Evolutionary conservation across 2,888 invertebrate species (phyloP).

Genomic region (Drosophila nigricruria): DNA sequence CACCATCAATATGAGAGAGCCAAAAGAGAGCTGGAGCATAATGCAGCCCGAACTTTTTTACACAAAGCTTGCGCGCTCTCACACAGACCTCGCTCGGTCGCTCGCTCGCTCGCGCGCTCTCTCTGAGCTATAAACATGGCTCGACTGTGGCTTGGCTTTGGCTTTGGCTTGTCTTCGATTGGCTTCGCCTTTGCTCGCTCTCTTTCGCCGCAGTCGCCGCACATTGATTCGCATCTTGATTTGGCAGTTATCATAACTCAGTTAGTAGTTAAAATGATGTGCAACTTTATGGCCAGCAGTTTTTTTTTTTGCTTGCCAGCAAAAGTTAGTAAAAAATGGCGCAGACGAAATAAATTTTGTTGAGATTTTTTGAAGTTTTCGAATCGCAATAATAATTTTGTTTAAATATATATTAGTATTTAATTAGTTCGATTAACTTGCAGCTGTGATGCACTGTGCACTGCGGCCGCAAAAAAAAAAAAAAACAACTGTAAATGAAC

Average conservation of each 20-base stretch:
- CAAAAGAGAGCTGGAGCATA: slow-evolving; percentile 16
- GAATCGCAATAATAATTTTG: background rate
- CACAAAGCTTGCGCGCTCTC: slow-evolving; percentile 37
- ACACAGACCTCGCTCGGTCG: background rate
- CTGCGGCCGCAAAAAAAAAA: background rate
- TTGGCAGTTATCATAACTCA: slow-evolving; percentile 42
- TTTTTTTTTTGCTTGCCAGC: slow-evolving; percentile 15
- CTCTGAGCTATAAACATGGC: slow-evolving; percentile 4
- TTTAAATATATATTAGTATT: background rate
- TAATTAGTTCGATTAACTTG: background rate
- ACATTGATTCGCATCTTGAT: slow-evolving; percentile 45
- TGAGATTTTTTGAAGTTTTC: too few species aligned
- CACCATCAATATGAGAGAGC: slow-evolving; percentile 34
- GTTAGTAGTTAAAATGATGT: slow-evolving; percentile 44
- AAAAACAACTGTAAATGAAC: slow-evolving; percentile 29
- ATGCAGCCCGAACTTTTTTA: slow-evolving; percentile 17
- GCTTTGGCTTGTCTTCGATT: slow-evolving; percentile 10
- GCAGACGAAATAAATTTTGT: background rate
- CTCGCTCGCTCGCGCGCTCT: background rate
- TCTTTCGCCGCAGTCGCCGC: slow-evolving; percentile 26
- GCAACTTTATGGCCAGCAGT: slow-evolving; percentile 40
- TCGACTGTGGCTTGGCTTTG: background rate
- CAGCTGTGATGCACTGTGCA: slow-evolving; percentile 40
- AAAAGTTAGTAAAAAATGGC: slow-evolving; percentile 29
- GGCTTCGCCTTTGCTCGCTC: slow-evolving; percentile 16